A percentile compares a stretch with the other conserved stretches of the same genome.
These are phyloP conservation scores for Dipodomys ordii DNA, from an alignment of 2,113 vertebrate species.

Conservation along the genomic window DNA sequence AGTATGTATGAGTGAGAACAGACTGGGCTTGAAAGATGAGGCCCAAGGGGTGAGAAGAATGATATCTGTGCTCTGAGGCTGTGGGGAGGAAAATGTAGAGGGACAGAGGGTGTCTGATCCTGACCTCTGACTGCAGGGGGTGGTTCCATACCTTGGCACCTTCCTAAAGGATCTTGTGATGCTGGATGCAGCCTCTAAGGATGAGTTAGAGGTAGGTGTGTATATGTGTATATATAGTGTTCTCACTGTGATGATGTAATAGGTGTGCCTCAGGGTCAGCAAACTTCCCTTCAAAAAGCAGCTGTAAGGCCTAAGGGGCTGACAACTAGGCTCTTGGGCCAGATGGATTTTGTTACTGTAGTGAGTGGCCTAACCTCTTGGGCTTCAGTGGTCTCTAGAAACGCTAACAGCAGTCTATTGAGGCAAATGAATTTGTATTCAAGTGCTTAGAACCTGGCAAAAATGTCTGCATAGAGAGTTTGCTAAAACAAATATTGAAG, in stretches of 20 bases:
- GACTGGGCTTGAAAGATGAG: neutral
- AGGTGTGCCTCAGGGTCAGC: neutral
- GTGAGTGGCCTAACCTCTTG: neutral
- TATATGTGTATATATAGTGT: neutral
- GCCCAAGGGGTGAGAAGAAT: neutral
- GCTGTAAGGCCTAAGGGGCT: neutral
- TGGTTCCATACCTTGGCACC: constrained; percentile 95
- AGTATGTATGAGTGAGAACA: neutral
- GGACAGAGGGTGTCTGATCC: neutral
- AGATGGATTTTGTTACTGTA: neutral
- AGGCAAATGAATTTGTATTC: neutral
- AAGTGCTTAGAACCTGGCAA: neutral
- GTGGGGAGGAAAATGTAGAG: neutral
- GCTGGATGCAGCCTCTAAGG: constrained; percentile 94
- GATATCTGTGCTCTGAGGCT: neutral
- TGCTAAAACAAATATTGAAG: neutral
- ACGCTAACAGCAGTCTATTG: neutral
- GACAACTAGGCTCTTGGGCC: neutral
- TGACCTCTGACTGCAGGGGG: constrained; percentile 73
- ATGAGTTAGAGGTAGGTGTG: constrained; percentile 90
- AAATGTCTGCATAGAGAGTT: neutral
- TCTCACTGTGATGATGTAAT: neutral
- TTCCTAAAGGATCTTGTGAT: constrained; percentile 95
- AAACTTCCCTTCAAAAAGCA: neutral
- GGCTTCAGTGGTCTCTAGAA: neutral